Base-by-base conservation (phyloP, 2,797 vertebrate genomes). In the Notolepis coatsorum region DNA sequence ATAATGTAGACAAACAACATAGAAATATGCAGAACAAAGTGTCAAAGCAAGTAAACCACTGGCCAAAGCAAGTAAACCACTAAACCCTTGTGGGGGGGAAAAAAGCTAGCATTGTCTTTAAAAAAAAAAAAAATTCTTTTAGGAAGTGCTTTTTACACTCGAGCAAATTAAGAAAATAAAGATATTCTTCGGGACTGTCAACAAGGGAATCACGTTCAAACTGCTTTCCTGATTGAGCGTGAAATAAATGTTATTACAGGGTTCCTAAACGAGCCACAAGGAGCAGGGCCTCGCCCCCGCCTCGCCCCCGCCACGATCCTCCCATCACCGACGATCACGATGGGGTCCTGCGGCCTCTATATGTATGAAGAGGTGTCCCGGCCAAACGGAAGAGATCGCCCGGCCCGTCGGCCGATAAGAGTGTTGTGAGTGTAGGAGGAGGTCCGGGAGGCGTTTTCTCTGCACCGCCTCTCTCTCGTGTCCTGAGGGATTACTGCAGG, bases 401-500 rank as follows among this genome's bases (percentile, higher is more conserved):
- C 39, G 61, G 2, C 1, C 48, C 47, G 12, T 41, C 31, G 59
- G 18, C 41, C 43, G 6, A 4, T 31, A 30, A 70, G 30, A 33
- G 17, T 5, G 45, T 31, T 10, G 39, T 4, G 51, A 60, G 57
- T 41, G 28, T 1, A 73, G 61, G 28, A 60, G 68, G 1, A 53
- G 63, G 62, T 71, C 61, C 37, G 3, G 57, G 63, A 61, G 45
- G 67, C 21, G 4, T 48, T 17, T 27, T n/a, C 55, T 53, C 21
- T 9, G n/a, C 12, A 43, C 61, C 3, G 15, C 39, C 23, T 43
- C 38, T 30, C 2, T 12, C 4, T 49, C 5, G 5, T 18, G 30
- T 18, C 33, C 30, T 13, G n/a, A 17, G 51, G 33, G 61, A 69
- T 94, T 94, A 97, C 79, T 94, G 93, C 46, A 98, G 80, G 69